Conservation (phyloP, 2,797 vertebrate species). For the Poecilia wingei region DNA sequence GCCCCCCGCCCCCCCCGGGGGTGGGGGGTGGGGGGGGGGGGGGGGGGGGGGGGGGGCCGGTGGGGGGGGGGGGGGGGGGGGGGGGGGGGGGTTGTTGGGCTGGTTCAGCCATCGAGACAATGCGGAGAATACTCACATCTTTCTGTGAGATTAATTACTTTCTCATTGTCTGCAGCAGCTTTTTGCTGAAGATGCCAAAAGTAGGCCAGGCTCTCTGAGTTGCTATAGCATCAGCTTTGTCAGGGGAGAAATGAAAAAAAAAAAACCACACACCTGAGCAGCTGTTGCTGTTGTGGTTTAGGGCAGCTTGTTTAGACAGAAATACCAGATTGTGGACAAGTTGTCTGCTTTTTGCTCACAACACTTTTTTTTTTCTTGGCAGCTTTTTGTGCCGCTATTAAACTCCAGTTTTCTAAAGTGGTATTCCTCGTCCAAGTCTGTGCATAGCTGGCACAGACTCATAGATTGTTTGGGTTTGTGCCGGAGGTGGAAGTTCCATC, state of each 20-base stretch:
- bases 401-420: slow-evolving; percentile 8
- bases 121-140: slow-evolving; percentile 63
- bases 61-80: no score
- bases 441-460: slow-evolving; percentile 16
- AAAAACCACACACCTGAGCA: slow-evolving; percentile 39
- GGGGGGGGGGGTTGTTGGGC: slow-evolving; percentile 20
- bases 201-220: slow-evolving; percentile 43
- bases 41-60: no score
- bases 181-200: slow-evolving; percentile 60
- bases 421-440: slow-evolving; percentile 20
- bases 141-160: slow-evolving; percentile 68
- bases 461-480: slow-evolving; percentile 63
- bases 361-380: slow-evolving; percentile 8
- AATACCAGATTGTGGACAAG: slow-evolving; percentile 14
- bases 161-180: slow-evolving; percentile 21
- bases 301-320: slow-evolving; percentile 8
- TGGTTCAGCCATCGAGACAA: slow-evolving; percentile 52
- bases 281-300: slow-evolving; percentile 33
- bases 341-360: background rate
- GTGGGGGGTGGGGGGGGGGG: no score
- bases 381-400: slow-evolving; percentile 1
- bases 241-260: background rate
- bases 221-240: slow-evolving; percentile 19
- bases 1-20: no score
- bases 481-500: slow-evolving; percentile 61